A percentile compares a stretch with the other conserved stretches of the same genome.
Evolutionary conservation across 1,140 invertebrate genomes (phyloP).

Genomic region (Orchesella cincta): DNA sequence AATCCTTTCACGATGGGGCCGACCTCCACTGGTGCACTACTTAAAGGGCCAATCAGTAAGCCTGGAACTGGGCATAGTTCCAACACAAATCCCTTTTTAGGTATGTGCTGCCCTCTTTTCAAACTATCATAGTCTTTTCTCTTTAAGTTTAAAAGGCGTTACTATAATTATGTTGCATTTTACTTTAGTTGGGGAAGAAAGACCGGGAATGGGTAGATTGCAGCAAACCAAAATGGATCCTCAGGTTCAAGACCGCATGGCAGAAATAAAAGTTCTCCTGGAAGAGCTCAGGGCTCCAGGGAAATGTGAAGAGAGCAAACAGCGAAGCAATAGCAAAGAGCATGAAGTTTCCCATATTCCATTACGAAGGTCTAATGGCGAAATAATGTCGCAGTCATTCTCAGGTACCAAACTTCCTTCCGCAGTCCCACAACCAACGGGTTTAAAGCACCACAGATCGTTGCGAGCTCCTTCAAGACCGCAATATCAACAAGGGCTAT

Average conservation of each 20-base stretch:
- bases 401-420: neutral
- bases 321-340: neutral
- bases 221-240: neutral
- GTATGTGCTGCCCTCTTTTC: neutral
- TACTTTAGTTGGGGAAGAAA: neutral
- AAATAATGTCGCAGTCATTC: neutral
- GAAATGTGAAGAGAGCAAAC: neutral
- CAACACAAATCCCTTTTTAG: neutral
- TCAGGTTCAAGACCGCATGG: constrained; percentile 33
- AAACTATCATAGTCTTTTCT: neutral
- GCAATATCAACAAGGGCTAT: constrained; percentile 43
- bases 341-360: neutral
- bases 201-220: neutral
- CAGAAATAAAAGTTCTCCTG: constrained; percentile 45
- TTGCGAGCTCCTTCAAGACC: constrained; percentile 40
- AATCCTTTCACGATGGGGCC: neutral
- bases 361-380: neutral
- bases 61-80: neutral
- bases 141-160: neutral
- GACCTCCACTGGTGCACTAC: too few species aligned
- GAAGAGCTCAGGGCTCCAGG: constrained; percentile 39
- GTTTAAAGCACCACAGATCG: constrained; percentile 46
- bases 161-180: neutral
- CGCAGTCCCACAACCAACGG: too few species aligned
- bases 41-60: neutral